phyloP scores from a whole-genome alignment of 2,797 vertebrate species.

The Leptodactylus fallax region DNA sequence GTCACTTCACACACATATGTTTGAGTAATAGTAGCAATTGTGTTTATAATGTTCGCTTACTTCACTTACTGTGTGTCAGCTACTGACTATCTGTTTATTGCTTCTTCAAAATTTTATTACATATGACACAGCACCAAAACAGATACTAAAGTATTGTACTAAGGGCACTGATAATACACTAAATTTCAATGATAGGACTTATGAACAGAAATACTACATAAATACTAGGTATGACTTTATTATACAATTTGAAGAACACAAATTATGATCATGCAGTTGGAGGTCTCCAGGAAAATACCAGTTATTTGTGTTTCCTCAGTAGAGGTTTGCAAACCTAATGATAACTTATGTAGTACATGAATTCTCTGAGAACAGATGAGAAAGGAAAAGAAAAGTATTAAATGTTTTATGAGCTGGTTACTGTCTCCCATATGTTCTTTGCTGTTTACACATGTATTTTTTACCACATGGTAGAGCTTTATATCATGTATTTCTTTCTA shows the following conservation, averaged over 20 bases:
- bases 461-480: slow-evolving; percentile 13
- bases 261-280: not conserved
- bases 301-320: slow-evolving; percentile 12
- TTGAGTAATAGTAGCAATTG: too few species aligned
- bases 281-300: not conserved
- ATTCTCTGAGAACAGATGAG: not conserved
- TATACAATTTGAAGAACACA: not conserved
- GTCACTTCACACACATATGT: too few species aligned
- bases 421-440: slow-evolving; percentile 8
- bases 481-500: not conserved
- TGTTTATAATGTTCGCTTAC: too few species aligned
- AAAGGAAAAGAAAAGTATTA: not conserved
- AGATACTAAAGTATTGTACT: not conserved
- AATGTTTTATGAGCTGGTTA: slow-evolving; percentile 36
- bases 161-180: not conserved
- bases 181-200: not conserved
- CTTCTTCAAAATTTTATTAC: not conserved
- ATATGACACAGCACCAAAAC: not conserved
- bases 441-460: slow-evolving; percentile 48
- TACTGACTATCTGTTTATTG: not conserved
- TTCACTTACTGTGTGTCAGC: not conserved
- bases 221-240: not conserved
- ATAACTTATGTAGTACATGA: slow-evolving; percentile 29
- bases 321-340: slow-evolving; percentile 30
- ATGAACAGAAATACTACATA: not conserved